phyloP scores from a whole-genome alignment of 2,797 vertebrate species.

The Mionectes olivaceus region DNA sequence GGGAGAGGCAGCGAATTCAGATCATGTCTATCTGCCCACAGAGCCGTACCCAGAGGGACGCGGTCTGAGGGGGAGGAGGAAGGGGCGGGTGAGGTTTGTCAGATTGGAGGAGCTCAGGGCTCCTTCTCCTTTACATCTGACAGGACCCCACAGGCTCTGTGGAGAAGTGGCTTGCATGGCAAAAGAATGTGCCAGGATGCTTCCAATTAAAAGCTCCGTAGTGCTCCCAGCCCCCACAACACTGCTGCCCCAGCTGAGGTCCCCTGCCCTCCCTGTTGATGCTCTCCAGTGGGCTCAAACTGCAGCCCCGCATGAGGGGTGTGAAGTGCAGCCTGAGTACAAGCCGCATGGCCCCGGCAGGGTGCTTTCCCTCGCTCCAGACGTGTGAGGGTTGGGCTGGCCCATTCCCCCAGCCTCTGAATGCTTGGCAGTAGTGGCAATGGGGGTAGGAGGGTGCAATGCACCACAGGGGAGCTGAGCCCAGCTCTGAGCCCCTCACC shows the following conservation, averaged over 20 bases:
- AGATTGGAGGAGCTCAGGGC: conserved; percentile 17
- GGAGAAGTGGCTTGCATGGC: conserved; percentile 16
- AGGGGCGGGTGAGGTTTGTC: conserved; percentile 55
- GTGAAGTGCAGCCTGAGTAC: neutral
- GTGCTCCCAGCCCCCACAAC: neutral
- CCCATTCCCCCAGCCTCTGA: neutral
- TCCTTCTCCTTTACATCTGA: conserved; percentile 48
- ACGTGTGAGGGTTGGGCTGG: rapidly evolving
- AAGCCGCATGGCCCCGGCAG: neutral
- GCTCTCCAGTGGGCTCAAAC: neutral
- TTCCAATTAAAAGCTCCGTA: conserved; percentile 46
- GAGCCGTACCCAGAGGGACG: conserved; percentile 23
- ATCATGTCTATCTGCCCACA: conserved; percentile 52
- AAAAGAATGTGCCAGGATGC: conserved; percentile 43
- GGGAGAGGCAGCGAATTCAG: conserved; percentile 34
- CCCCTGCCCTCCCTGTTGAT: neutral
- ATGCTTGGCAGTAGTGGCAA: neutral
- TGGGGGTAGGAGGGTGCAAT: neutral
- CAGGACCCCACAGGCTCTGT: conserved; percentile 48
- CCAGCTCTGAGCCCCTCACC: neutral
- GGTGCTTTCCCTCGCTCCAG: neutral
- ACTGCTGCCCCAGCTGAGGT: neutral
- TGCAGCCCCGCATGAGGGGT: neutral
- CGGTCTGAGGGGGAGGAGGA: conserved; percentile 37
- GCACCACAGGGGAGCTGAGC: neutral